Conservation (phyloP, 92 coral and sea anemone species). For the Desmophyllum pertusum region DNA sequence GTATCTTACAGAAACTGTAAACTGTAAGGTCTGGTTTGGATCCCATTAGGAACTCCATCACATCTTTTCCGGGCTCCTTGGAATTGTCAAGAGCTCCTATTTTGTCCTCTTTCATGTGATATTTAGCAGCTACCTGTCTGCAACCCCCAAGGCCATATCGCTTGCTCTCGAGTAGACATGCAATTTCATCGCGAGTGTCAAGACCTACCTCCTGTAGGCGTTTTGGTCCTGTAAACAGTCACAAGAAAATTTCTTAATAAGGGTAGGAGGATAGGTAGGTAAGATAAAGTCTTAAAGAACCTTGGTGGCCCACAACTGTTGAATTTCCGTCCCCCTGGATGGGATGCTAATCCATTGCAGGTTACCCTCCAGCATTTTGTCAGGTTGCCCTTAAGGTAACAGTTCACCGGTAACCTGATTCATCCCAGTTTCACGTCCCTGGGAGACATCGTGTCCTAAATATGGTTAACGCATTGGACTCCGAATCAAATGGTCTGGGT, state of each 20-base stretch:
- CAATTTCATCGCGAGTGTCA: neutral
- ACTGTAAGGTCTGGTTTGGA: conserved; percentile 2
- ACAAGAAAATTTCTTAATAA: neutral
- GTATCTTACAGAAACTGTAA: neutral
- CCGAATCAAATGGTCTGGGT: too few relatives aligned
- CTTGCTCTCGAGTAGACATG: neutral
- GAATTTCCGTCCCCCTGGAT: too few relatives aligned
- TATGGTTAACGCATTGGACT: too few relatives aligned
- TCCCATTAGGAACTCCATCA: neutral
- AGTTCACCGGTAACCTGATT: too few relatives aligned
- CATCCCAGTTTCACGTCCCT: too few relatives aligned
- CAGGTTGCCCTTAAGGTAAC: too few relatives aligned
- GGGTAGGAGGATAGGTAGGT: too few relatives aligned
- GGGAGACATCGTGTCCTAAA: too few relatives aligned
- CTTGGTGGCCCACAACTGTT: too few relatives aligned
- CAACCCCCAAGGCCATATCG: neutral
- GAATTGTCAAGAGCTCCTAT: neutral
- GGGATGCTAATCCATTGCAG: too few relatives aligned
- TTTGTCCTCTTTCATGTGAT: neutral
- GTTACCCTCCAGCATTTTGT: too few relatives aligned
- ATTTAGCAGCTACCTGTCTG: neutral
- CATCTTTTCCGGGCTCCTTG: neutral
- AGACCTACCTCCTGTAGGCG: neutral
- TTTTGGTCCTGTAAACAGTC: conserved; percentile 7
- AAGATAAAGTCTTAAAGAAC: too few relatives aligned